Conservation (phyloP, 2,113 vertebrate species). For the Amazona vittata region DNA sequence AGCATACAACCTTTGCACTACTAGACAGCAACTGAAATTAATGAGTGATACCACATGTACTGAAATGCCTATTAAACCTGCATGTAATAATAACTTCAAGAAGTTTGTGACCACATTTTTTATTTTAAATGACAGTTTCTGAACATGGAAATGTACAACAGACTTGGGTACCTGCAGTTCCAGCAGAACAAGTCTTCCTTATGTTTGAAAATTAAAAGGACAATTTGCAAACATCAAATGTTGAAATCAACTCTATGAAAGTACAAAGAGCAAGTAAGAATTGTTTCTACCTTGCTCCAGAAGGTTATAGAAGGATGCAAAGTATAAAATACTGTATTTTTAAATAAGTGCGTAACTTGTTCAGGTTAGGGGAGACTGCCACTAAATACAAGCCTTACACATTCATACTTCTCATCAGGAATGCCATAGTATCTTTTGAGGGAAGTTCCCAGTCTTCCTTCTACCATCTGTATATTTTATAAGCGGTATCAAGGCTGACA, state of each 20-base stretch:
- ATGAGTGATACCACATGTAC: fast-evolving
- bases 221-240: neutral
- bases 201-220: neutral
- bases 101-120: neutral
- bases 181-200: neutral
- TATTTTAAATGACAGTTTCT: neutral
- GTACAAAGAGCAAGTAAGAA: neutral
- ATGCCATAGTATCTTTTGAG: neutral
- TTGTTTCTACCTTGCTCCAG: neutral
- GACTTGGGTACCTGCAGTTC: neutral
- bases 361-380: neutral
- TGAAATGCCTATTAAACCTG: neutral
- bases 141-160: neutral
- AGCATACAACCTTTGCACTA: neutral
- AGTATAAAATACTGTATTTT: neutral
- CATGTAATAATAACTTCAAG: neutral
- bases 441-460: neutral
- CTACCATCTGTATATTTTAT: neutral
- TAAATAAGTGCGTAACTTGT: neutral
- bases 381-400: neutral
- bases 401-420: neutral
- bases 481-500: neutral
- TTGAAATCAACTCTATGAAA: neutral
- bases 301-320: neutral
- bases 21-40: neutral